Evolutionary conservation across 1,140 invertebrate genomes (phyloP).

Genomic region (Trissolcus basalis): DNA sequence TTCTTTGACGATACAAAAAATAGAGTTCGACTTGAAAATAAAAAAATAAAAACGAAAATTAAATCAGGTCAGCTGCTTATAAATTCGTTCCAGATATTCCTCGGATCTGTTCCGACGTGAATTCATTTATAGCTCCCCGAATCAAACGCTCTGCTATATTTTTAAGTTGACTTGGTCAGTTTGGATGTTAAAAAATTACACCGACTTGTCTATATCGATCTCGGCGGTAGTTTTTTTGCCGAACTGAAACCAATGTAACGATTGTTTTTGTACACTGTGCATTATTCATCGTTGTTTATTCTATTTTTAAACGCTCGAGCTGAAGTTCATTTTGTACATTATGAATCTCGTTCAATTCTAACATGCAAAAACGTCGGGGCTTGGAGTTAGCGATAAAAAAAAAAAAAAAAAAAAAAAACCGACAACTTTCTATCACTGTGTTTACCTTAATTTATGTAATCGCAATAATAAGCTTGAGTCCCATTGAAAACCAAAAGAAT

Average conservation of each 20-base stretch:
- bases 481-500: neutral
- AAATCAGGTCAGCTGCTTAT: conserved; percentile 11
- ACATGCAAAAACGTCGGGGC: neutral
- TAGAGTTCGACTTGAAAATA: too few relatives aligned
- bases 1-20: too few relatives aligned
- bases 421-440: conserved; percentile 3
- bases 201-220: too few relatives aligned
- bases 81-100: conserved; percentile 2
- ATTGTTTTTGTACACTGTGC: neutral
- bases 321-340: neutral
- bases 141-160: too few relatives aligned
- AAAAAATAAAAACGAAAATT: too few relatives aligned
- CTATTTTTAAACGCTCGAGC: neutral
- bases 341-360: neutral
- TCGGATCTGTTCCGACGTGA: neutral
- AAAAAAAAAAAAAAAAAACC: neutral
- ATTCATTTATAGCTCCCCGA: too few relatives aligned
- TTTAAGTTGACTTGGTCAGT: neutral
- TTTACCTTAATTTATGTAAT: conserved; percentile 2
- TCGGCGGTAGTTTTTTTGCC: too few relatives aligned
- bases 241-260: neutral
- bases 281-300: conserved; percentile 2
- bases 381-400: neutral
- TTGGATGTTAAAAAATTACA: neutral
- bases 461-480: neutral